A percentile compares a stretch with the other conserved stretches of the same genome.
Conservation (phyloP, 1,140 invertebrate genomes). For the Listronotus oregonensis region DNA sequence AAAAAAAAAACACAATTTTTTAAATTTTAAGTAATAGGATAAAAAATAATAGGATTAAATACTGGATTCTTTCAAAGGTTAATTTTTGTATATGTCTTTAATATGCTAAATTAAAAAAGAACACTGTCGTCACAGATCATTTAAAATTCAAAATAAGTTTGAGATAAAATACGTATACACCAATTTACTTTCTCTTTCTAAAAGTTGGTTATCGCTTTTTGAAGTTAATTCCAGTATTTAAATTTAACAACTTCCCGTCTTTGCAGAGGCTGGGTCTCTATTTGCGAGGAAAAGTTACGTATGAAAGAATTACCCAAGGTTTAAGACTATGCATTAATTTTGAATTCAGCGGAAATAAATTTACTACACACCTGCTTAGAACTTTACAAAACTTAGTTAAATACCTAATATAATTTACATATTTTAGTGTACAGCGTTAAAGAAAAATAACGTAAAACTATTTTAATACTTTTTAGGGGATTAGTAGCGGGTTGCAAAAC, state of each 20-base stretch:
- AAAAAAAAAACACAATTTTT: too few relatives aligned
- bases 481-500: too few relatives aligned
- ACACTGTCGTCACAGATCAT: conserved; percentile 4
- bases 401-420: not conserved
- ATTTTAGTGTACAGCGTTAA: too few relatives aligned
- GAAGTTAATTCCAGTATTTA: not conserved
- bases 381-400: not conserved
- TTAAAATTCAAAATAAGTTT: not conserved
- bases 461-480: too few relatives aligned
- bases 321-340: not conserved
- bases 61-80: too few relatives aligned
- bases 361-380: not conserved
- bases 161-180: not conserved
- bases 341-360: not conserved
- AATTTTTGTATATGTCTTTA: too few relatives aligned
- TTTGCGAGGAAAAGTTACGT: not conserved
- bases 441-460: too few relatives aligned
- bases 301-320: not conserved
- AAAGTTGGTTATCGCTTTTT: not conserved
- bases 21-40: too few relatives aligned
- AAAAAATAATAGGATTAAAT: too few relatives aligned
- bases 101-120: conserved; percentile 1
- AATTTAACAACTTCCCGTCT: not conserved
- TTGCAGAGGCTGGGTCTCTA: not conserved
- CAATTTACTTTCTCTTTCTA: not conserved